A percentile compares a stretch with the other conserved stretches of the same genome.
These are phyloP conservation scores for Psittacula echo DNA, from an alignment of 2,797 vertebrate species.

Conservation along the genomic window DNA sequence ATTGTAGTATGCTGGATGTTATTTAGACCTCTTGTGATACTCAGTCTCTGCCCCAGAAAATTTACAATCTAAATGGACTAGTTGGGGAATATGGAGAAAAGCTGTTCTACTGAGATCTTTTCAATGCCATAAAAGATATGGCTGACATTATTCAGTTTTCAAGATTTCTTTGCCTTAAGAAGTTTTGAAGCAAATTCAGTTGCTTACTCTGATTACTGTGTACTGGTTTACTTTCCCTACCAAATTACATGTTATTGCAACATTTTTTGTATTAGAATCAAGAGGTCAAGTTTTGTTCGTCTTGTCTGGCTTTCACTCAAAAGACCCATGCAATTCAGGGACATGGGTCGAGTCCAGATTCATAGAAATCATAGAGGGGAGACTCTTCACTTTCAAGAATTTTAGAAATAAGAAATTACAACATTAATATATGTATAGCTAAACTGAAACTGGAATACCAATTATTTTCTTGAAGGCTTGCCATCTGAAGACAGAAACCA, in stretches of 20 bases:
- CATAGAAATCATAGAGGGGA: neutral
- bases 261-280: neutral
- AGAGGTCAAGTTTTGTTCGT: neutral
- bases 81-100: neutral
- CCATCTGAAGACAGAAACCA: conserved; percentile 93
- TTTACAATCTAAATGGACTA: neutral
- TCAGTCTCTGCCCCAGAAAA: neutral
- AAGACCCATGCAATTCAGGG: neutral
- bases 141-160: neutral
- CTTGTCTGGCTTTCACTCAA: neutral
- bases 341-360: neutral
- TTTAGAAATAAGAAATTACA: neutral
- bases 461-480: conserved; percentile 83
- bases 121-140: neutral
- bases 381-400: neutral
- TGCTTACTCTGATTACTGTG: neutral
- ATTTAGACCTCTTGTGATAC: neutral
- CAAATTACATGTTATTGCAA: neutral
- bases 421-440: neutral
- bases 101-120: neutral
- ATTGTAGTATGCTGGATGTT: neutral
- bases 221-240: neutral
- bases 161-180: neutral
- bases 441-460: neutral
- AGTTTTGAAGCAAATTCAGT: neutral